Evolutionary conservation across 2,113 vertebrate species (phyloP).

Genomic region (Thamnaconus septentrionalis): DNA sequence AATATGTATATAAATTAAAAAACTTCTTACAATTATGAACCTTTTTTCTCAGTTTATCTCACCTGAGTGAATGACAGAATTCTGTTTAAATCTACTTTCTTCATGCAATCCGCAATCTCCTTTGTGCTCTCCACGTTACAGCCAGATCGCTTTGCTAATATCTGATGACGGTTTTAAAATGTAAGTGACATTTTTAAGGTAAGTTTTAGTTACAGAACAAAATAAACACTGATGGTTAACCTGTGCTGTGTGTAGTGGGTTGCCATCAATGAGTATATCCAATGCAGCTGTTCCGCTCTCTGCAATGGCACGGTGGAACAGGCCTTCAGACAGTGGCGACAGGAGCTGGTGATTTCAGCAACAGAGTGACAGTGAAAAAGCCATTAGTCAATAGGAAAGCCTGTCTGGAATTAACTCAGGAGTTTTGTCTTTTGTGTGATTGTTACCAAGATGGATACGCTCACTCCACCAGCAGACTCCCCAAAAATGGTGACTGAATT

Average conservation of each 20-base stretch:
- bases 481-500: conserved; percentile 85
- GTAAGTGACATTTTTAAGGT: not conserved
- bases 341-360: conserved; percentile 74
- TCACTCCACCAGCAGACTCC: conserved; percentile 84
- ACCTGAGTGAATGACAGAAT: conserved; percentile 26
- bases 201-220: not conserved
- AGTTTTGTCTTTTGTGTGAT: not conserved
- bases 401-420: not conserved
- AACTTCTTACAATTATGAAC: not conserved
- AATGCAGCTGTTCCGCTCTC: conserved; percentile 80
- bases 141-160: conserved; percentile 62
- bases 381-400: not conserved
- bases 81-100: conserved; percentile 43
- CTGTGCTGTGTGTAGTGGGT: conserved; percentile 42
- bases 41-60: conserved; percentile 7
- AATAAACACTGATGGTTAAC: no score
- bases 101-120: conserved; percentile 67
- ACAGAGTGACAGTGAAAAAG: not conserved
- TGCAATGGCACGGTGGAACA: conserved; percentile 84
- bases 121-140: conserved; percentile 70
- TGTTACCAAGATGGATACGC: conserved; percentile 82
- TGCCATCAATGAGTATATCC: accelerated
- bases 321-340: conserved; percentile 77
- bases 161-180: conserved; percentile 50
- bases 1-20: not conserved